Evolutionary conservation across 2,113 vertebrate genomes (phyloP), one percentile per base, ranked within the genome.

Genomic region (Xiphophorus hellerii): DNA sequence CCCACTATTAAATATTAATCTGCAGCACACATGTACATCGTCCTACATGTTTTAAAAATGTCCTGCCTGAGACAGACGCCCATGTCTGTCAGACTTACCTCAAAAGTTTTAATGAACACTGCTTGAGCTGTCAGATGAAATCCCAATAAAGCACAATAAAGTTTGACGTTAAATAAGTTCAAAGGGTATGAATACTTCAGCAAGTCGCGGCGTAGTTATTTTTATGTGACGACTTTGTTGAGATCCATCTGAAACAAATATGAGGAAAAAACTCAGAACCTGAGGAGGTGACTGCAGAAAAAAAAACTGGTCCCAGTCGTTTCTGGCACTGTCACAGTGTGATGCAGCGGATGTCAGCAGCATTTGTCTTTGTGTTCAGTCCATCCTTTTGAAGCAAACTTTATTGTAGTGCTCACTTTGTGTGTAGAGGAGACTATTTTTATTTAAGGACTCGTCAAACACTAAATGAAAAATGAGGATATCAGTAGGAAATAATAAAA

Each of bases 171-270:
- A 3, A 58, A 58, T 10, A 58, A n/a, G 51, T 58, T 58, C 51
- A 58, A 58, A 58, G 51, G 51, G 20, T n/a, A n/a, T 3, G 20
- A 58, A 58, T 25, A 2, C 22, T 54, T 25, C 22, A 20, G 17
- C 51, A 58, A 58, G 51, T 58, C 9, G 51, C 22, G 25, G 51
- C 80, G 61, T 29, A 69, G 25, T 48, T 28, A 62, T 58, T 80
- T 71, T 66, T 42, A 72, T 68, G 25, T 48, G 28, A 48, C 54
- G 54, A 73, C 30, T 76, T 60, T 58, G 54, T 79, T 69, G 61
- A 74, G 80, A 78, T 20, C 2, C 66, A 30, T 64, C 71, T 76
- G 77, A 77, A 80, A 39, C 65, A 74, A 66, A 77, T 71, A 74
- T 8, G 20, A 27, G 35, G 35, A 37, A 37, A 3, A 37, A 37